Conservation (phyloP, 2,113 vertebrate species). For the Neotoma lepida region DNA sequence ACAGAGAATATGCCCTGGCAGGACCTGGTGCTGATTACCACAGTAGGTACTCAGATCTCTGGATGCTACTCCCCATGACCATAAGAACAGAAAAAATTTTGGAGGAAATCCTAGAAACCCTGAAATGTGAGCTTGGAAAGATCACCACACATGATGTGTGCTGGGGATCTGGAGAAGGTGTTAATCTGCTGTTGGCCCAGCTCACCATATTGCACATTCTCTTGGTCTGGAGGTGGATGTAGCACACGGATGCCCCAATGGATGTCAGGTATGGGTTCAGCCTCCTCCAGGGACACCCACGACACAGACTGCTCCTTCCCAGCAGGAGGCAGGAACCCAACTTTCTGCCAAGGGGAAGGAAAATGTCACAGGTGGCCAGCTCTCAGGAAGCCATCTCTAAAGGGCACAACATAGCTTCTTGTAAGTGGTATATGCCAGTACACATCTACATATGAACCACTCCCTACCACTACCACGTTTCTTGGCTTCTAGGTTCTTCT, state of each 20-base stretch:
- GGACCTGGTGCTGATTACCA: not conserved
- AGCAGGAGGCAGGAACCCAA: constrained; percentile 89
- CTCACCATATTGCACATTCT: constrained; percentile 93
- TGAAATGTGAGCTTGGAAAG: not conserved
- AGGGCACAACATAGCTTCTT: not conserved
- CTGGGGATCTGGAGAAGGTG: not conserved
- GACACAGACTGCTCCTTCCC: constrained; percentile 86
- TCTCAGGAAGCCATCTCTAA: not conserved
- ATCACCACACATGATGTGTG: not conserved
- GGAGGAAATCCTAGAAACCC: not conserved
- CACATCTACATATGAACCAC: not conserved
- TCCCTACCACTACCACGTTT: not conserved
- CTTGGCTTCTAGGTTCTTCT: not conserved
- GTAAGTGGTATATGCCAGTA: not conserved
- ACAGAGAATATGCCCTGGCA: not conserved
- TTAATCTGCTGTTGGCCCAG: not conserved
- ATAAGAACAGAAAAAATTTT: not conserved
- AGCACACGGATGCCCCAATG: constrained; percentile 91
- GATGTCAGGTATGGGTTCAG: constrained; percentile 86
- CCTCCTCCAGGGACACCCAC: constrained; percentile 94
- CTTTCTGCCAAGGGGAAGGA: constrained; percentile 86
- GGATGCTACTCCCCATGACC: not conserved
- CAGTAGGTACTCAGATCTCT: not conserved
- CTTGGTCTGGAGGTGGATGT: constrained; percentile 90
- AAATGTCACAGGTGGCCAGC: constrained; percentile 34